Evolutionary conservation across 2,797 vertebrate species (phyloP).

Genomic region (Xenentodon cancila): DNA sequence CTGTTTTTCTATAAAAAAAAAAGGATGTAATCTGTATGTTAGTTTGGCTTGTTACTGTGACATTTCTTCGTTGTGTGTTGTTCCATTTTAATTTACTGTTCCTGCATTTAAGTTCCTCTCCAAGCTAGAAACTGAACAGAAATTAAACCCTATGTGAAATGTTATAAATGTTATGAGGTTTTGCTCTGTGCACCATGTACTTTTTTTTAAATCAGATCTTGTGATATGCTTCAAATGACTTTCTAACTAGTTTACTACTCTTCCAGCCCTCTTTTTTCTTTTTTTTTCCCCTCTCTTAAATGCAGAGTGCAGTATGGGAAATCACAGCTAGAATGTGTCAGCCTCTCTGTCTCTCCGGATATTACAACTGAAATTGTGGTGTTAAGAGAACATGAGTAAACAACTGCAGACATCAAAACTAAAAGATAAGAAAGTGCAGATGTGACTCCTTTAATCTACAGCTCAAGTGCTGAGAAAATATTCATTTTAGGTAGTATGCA

Average conservation of each 20-base stretch:
- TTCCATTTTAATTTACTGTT: conserved; percentile 14
- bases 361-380: background rate
- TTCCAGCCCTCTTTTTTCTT: background rate
- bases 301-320: conserved; percentile 4
- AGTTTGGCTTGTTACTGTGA: conserved; percentile 5
- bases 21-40: conserved; percentile 27
- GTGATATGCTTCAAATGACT: background rate
- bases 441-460: background rate
- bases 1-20: conserved; percentile 12
- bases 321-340: conserved; percentile 20
- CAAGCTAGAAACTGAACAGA: conserved; percentile 27
- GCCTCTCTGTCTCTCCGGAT: conserved; percentile 5
- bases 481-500: background rate
- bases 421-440: background rate
- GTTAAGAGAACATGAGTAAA: background rate
- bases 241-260: too few species aligned
- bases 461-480: background rate
- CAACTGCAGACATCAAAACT: background rate
- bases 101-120: conserved; percentile 44
- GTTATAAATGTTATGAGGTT: conserved; percentile 17
- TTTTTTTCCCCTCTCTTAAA: background rate
- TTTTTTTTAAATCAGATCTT: conserved; percentile 1
- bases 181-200: conserved; percentile 3
- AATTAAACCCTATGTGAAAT: conserved; percentile 41
- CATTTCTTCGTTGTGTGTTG: conserved; percentile 4